Evolutionary conservation across 2,888 invertebrate genomes (phyloP).

Genomic region (Drosophila affinis): DNA sequence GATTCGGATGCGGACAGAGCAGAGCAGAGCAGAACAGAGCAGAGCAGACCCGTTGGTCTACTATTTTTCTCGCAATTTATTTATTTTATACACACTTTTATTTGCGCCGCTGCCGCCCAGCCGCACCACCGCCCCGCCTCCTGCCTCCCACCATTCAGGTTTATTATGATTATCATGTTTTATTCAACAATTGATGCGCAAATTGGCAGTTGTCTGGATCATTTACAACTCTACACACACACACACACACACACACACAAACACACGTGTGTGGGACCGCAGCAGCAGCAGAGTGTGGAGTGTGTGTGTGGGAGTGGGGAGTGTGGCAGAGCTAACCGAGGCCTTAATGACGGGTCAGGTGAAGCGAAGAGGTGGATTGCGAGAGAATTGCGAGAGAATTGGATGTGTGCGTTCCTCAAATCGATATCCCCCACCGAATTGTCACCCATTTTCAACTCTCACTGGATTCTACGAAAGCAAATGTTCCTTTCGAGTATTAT

Average conservation of each 20-base stretch:
- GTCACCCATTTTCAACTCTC: neutral
- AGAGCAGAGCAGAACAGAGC: conserved; percentile 16
- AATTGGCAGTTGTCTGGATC: conserved; percentile 80
- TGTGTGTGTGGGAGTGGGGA: neutral
- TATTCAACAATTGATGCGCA: conserved; percentile 80
- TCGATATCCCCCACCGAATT: neutral
- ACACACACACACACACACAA: no score
- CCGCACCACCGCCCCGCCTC: neutral
- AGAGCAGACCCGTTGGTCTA: conserved; percentile 45
- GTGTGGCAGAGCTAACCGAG: conserved; percentile 1
- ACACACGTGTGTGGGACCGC: conserved; percentile 5
- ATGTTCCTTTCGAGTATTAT: neutral
- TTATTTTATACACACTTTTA: conserved; percentile 46
- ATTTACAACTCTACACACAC: conserved; percentile 75
- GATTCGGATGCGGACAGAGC: conserved; percentile 8
- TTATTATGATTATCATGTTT: conserved; percentile 80
- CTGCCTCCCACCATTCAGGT: conserved; percentile 31
- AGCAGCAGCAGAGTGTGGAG: neutral
- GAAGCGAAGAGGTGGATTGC: neutral
- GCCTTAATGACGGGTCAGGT: conserved; percentile 35
- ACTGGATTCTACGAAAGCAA: neutral
- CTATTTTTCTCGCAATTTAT: conserved; percentile 62
- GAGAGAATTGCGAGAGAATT: conserved; percentile 4
- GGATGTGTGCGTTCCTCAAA: conserved; percentile 2
- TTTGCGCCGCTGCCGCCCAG: neutral